phyloP scores from a whole-genome alignment of 2,888 invertebrate genomes.

The Rhopalosiphum nymphaeae region DNA sequence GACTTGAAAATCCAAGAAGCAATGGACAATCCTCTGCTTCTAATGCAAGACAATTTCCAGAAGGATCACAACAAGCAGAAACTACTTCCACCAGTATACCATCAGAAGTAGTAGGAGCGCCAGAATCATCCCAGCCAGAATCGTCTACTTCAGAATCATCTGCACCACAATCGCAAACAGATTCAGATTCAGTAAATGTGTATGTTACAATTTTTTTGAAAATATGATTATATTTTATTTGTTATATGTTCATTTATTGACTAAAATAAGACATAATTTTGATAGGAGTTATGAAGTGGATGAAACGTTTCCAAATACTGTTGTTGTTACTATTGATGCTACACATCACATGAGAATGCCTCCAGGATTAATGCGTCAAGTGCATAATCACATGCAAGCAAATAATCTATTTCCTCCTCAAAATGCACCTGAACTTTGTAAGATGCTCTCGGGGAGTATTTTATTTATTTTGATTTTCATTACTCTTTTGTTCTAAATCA shows the following conservation, averaged over 20 bases:
- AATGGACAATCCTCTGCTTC: constrained; percentile 66
- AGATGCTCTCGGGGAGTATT: neutral
- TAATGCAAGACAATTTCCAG: constrained; percentile 68
- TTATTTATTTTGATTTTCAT: neutral
- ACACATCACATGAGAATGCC: constrained; percentile 63
- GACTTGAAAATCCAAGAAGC: constrained; percentile 71
- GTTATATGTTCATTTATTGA: neutral
- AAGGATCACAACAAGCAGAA: constrained; percentile 24
- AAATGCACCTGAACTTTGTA: constrained; percentile 37
- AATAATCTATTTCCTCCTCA: neutral
- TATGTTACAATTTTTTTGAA: constrained; percentile 24
- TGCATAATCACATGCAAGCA: constrained; percentile 30
- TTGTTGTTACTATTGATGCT: constrained; percentile 61
- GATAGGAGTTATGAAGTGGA: constrained; percentile 59
- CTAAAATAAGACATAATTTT: neutral
- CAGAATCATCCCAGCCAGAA: constrained; percentile 66
- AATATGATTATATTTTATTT: neutral
- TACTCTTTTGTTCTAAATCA: neutral
- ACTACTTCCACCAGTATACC: constrained; percentile 66
- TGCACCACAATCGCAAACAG: constrained; percentile 37
- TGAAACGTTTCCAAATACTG: constrained; percentile 57
- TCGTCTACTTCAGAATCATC: constrained; percentile 67
- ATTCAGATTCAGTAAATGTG: constrained; percentile 57
- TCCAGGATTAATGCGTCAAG: constrained; percentile 50
- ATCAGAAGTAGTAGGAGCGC: constrained; percentile 66